A percentile compares a stretch with the other conserved stretches of the same genome.
phyloP scores from a whole-genome alignment of 2,888 invertebrate species.

The Penaeus monodon region DNA sequence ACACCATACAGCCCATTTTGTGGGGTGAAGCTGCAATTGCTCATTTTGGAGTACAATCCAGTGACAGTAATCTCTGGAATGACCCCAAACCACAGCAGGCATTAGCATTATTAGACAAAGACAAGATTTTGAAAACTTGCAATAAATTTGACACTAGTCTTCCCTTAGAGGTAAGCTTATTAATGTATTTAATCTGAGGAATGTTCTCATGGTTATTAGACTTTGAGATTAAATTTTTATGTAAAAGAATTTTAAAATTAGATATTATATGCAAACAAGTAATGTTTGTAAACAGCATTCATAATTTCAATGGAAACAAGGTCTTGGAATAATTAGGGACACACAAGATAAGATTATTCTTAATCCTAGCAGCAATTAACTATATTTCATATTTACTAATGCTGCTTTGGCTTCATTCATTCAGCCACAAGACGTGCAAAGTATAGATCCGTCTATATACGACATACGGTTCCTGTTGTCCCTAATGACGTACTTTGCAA shows the following conservation, averaged over 20 bases:
- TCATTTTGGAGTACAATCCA: conserved; percentile 41
- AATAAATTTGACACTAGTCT: conserved; percentile 38
- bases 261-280: no score
- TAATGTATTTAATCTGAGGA: no score
- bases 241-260: no score
- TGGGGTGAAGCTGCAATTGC: conserved; percentile 53
- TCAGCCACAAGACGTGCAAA: conserved; percentile 29
- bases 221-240: not conserved
- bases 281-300: no score
- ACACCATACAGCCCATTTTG: conserved; percentile 34
- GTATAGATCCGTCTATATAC: conserved; percentile 31
- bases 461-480: conserved; percentile 51
- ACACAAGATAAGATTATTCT: no score
- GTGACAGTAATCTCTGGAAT: not conserved
- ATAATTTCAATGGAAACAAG: no score
- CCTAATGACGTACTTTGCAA: conserved; percentile 38
- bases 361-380: no score
- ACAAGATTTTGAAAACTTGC: conserved; percentile 40
- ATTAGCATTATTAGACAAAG: conserved; percentile 30
- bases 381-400: no score
- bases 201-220: no score
- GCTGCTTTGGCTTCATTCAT: not conserved
- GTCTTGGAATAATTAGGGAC: no score
- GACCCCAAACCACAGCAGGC: conserved; percentile 42
- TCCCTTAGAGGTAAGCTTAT: conserved; percentile 32